A percentile compares a stretch with the other conserved stretches of the same genome.
Conservation (phyloP, 2,888 invertebrate genomes). For the Ryuthela nishihirai region DNA sequence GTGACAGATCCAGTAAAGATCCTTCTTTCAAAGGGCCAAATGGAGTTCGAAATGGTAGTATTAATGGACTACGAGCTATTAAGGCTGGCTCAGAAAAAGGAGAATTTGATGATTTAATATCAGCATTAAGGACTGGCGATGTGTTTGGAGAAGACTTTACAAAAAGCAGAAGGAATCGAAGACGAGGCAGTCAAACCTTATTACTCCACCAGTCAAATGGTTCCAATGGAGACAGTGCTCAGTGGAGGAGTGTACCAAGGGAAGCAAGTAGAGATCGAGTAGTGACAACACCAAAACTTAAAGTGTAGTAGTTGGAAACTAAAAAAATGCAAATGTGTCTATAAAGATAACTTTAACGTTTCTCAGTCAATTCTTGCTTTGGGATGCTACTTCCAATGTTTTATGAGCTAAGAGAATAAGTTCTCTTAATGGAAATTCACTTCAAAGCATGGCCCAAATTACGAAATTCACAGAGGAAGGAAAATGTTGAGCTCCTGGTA, state of each 20-base stretch:
- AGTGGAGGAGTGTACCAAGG: slow-evolving; percentile 33
- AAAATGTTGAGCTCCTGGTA: no score
- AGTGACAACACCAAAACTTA: slow-evolving; percentile 28
- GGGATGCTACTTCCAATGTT: no score
- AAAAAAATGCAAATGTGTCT: no score
- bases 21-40: slow-evolving; percentile 56
- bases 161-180: slow-evolving; percentile 71
- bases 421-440: no score
- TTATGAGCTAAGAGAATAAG: no score
- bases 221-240: slow-evolving; percentile 21
- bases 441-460: no score
- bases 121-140: slow-evolving; percentile 87
- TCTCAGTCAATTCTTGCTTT: no score
- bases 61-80: slow-evolving; percentile 51
- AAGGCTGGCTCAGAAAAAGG: slow-evolving; percentile 59
- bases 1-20: slow-evolving; percentile 62
- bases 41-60: slow-evolving; percentile 53
- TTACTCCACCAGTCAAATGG: slow-evolving; percentile 27
- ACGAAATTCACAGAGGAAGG: no score
- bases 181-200: slow-evolving; percentile 31
- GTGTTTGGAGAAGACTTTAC: slow-evolving; percentile 95
- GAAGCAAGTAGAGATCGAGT: slow-evolving; percentile 33
- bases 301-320: no score
- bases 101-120: slow-evolving; percentile 94
- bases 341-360: no score